Base-by-base conservation (phyloP, 2,888 invertebrate species). In the Antheraea yamamai region DNA sequence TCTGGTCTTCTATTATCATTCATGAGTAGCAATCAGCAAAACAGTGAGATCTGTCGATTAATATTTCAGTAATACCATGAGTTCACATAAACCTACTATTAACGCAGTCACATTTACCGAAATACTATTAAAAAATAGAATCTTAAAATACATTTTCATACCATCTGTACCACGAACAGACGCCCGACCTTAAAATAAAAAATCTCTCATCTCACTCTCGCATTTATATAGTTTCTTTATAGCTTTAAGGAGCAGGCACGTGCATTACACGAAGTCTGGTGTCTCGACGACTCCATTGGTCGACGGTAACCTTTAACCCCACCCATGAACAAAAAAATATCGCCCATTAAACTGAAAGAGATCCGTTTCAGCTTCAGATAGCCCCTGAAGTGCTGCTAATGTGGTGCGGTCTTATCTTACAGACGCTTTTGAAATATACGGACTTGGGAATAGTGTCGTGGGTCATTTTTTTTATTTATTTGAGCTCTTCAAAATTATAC, bases 241-340 rank as follows among this genome's bases (percentile, higher is more conserved):
- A 75, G 78, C 84, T 87, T 81, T 80, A 85, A 84, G 87, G 87
- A 83, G 81, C 82, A 80, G 82, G 81, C 84, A 83, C 83, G 39
- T 70, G 70, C 70, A 66, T 66, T 66, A 66, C 64, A 70, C 80
- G 76, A 79, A 79, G 79, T 80, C 80, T 82, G 84, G 82, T 85
- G 87, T 84, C 85, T 82, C 81, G 84, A 84, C 85, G 85, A 70
- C 84, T 79, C 88, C 83, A 94, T 93, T 93, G 93, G 93, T 88
- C 90, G 88, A 81, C 85, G 81, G 81, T 90, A 86, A 94, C 94
- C 95, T 93, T 88, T 92, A 88, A 94, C 94, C 94, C 94, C 92
- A 88, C 93, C 94, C 94, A 92, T 89, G 89, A 89, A 91, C 86
- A 89, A 92, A 47, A 93, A 93, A 92, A 92, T 90, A 93, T 92